Evolutionary conservation across 2,797 vertebrate genomes (phyloP).

Genomic region (Cyclopterus lumpus): DNA sequence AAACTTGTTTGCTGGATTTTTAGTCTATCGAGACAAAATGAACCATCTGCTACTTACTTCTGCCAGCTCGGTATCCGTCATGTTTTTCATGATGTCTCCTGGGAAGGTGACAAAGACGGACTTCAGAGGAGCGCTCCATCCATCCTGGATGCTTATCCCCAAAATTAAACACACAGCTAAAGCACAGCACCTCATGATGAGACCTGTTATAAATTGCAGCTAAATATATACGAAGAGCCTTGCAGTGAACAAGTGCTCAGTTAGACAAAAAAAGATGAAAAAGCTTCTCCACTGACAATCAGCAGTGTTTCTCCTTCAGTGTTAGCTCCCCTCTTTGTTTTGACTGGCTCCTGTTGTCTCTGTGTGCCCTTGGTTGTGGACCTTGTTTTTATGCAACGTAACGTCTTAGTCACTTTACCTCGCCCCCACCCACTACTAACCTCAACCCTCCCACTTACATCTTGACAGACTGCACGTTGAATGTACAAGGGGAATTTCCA

Average conservation of each 20-base stretch:
- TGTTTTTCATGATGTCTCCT: constrained; percentile 82
- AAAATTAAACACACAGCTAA: constrained; percentile 76
- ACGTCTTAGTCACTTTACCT: constrained; percentile 79
- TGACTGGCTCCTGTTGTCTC: constrained; percentile 58
- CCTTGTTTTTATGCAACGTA: constrained; percentile 79
- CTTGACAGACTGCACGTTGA: constrained; percentile 43
- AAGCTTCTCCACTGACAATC: constrained; percentile 32
- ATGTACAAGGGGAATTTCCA: constrained; percentile 76
- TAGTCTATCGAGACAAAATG: constrained; percentile 42
- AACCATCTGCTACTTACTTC: constrained; percentile 86
- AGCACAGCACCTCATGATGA: constrained; percentile 76
- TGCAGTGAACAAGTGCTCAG: constrained; percentile 27
- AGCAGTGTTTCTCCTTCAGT: constrained; percentile 27
- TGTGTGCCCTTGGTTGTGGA: constrained; percentile 58
- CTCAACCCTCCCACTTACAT: constrained; percentile 73
- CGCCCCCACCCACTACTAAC: constrained; percentile 62
- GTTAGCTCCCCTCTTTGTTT: constrained; percentile 58
- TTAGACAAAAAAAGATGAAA: constrained; percentile 6
- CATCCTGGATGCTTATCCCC: constrained; percentile 78
- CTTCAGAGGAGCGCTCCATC: constrained; percentile 75
- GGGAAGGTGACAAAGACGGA: constrained; percentile 87
- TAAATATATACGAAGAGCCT: constrained; percentile 23
- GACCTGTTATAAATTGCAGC: constrained; percentile 30
- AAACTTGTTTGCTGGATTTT: constrained; percentile 23
- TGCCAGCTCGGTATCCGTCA: constrained; percentile 86